Evolutionary conservation across 2,888 invertebrate genomes (phyloP).

Genomic region (Heliconius ismenius): DNA sequence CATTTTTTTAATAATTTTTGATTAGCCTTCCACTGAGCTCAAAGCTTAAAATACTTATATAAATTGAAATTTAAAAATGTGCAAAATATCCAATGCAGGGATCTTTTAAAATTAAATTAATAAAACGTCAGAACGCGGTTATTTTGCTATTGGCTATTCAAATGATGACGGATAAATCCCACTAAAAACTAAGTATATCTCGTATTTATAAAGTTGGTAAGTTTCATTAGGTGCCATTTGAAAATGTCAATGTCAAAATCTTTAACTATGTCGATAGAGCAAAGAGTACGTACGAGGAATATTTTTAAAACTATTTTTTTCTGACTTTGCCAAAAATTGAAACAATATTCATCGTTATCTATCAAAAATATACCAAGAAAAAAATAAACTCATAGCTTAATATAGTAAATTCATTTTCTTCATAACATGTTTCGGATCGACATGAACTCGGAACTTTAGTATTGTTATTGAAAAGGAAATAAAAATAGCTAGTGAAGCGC

Average conservation of each 20-base stretch:
- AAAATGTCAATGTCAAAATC: background rate
- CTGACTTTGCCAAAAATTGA: too few relatives aligned
- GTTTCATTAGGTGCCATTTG: background rate
- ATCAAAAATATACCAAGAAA: background rate
- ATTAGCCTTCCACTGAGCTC: background rate
- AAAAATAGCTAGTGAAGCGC: conserved; percentile 51
- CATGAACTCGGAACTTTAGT: conserved; percentile 32
- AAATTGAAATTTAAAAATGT: conserved; percentile 17
- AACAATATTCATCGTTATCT: background rate
- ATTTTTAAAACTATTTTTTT: too few relatives aligned
- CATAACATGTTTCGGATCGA: conserved; percentile 40
- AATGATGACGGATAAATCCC: background rate
- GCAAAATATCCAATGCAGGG: background rate
- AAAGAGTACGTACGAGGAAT: too few relatives aligned
- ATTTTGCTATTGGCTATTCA: background rate
- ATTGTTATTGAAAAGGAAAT: conserved; percentile 53
- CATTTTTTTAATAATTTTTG: conserved; percentile 13
- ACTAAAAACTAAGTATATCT: background rate
- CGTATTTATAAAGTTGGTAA: background rate
- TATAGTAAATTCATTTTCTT: conserved; percentile 38
- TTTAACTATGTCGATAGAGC: too few relatives aligned
- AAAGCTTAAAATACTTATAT: background rate
- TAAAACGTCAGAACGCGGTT: background rate
- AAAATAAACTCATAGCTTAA: conserved; percentile 14
- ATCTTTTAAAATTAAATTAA: background rate